Conservation (phyloP, 2,888 invertebrate species). For the Camptogramma bilineatum region DNA sequence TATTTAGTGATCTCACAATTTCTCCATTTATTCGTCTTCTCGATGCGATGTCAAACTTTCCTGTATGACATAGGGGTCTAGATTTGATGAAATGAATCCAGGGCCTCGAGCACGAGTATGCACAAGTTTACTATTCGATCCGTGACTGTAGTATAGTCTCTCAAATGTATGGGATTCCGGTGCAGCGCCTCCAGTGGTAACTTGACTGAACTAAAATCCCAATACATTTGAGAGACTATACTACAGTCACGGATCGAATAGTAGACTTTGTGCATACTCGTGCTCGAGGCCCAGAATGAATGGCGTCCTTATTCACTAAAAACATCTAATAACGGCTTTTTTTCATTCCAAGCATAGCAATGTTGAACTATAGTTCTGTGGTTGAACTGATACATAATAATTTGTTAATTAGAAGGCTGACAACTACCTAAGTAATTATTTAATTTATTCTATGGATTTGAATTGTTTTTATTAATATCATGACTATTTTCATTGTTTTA, state of each 20-base stretch:
- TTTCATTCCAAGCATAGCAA: conserved; percentile 53
- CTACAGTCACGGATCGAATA: too few relatives aligned
- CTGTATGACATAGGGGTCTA: conserved; percentile 38
- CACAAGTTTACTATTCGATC: too few relatives aligned
- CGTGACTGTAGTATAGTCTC: too few relatives aligned
- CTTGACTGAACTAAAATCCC: too few relatives aligned
- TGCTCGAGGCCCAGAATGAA: too few relatives aligned
- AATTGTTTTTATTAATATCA: conserved; percentile 36
- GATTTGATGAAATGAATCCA: conserved; percentile 51
- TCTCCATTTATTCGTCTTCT: conserved; percentile 65
- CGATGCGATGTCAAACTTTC: conserved; percentile 52
- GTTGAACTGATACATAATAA: conserved; percentile 52
- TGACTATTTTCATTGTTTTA: conserved; percentile 33
- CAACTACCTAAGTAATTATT: conserved; percentile 55
- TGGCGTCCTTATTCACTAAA: conserved; percentile 46
- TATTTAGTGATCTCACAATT: conserved; percentile 79
- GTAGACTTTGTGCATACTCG: too few relatives aligned
- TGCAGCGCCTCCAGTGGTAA: too few relatives aligned
- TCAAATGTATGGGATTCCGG: too few relatives aligned
- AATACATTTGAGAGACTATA: too few relatives aligned
- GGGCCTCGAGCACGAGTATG: too few relatives aligned
- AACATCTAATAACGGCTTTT: conserved; percentile 43
- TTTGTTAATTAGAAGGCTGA: conserved; percentile 59
- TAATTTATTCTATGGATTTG: conserved; percentile 47
- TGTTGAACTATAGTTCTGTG: too few relatives aligned